A percentile compares a stretch with the other conserved stretches of the same genome.
Conservation (phyloP, 2,888 invertebrate genomes). For the Cataglyphis albicans region DNA sequence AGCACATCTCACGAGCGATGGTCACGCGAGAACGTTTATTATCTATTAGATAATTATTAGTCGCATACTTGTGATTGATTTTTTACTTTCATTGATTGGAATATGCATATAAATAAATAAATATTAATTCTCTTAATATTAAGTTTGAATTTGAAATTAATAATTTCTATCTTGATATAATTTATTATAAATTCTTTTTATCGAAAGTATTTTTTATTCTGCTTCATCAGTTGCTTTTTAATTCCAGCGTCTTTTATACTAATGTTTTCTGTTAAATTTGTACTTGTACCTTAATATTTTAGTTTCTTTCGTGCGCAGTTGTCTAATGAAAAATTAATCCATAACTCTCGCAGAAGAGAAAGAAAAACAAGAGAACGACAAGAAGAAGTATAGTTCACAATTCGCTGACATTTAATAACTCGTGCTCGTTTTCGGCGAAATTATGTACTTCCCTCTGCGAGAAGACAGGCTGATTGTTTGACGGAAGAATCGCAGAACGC, state of each 20-base stretch:
- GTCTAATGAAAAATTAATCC: conserved; percentile 16
- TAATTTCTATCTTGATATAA: background rate
- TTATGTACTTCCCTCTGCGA: conserved; percentile 52
- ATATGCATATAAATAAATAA: background rate
- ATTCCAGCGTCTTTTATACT: background rate
- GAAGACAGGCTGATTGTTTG: conserved; percentile 57
- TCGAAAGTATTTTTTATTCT: background rate
- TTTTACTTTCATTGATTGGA: background rate
- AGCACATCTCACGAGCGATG: conserved; percentile 40
- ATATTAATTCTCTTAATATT: background rate
- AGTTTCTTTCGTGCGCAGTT: background rate
- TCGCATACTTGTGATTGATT: background rate
- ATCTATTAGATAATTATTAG: conserved; percentile 18
- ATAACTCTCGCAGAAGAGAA: conserved; percentile 4
- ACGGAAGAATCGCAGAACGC: conserved; percentile 66
- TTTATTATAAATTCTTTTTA: background rate
- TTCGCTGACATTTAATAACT: conserved; percentile 56
- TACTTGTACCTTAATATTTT: background rate
- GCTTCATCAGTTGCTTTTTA: background rate
- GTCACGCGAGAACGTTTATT: conserved; percentile 66
- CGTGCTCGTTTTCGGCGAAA: conserved; percentile 51
- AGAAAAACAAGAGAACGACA: conserved; percentile 14
- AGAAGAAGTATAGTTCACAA: conserved; percentile 49
- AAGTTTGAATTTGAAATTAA: background rate
- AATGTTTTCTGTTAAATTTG: background rate